These are phyloP conservation scores for Cheilosia vulpina DNA, from an alignment of 2,888 invertebrate genomes.

Conservation along the genomic window DNA sequence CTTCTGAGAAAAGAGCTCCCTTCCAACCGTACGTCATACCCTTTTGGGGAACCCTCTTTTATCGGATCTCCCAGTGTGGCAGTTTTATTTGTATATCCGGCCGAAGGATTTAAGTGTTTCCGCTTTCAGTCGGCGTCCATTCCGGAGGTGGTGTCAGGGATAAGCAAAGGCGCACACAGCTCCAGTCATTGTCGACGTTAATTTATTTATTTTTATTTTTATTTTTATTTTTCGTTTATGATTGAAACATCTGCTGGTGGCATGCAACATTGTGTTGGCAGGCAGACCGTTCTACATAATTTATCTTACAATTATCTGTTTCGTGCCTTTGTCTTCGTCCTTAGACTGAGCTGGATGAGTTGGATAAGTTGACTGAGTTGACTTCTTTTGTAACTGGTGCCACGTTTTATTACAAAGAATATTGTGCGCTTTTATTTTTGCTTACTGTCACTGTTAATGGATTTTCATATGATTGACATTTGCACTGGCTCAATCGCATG, in stretches of 20 bases:
- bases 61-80: conserved; percentile 14
- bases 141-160: conserved; percentile 19
- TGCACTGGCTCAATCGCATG: too few species aligned
- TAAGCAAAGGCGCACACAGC: conserved; percentile 13
- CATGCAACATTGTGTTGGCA: conserved; percentile 44
- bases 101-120: conserved; percentile 51
- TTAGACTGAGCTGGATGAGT: not conserved
- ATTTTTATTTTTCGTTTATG: conserved; percentile 32
- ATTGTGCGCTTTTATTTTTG: too few species aligned
- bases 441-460: too few species aligned
- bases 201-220: conserved; percentile 11
- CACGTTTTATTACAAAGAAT: too few species aligned
- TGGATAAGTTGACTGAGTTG: not conserved
- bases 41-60: conserved; percentile 2
- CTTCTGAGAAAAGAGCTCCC: conserved; percentile 9
- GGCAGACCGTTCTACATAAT: conserved; percentile 36
- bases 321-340: not conserved
- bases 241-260: conserved; percentile 48
- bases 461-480: too few species aligned
- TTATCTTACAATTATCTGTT: conserved; percentile 41
- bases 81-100: conserved; percentile 56
- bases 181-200: not conserved
- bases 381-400: too few species aligned
- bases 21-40: not conserved
- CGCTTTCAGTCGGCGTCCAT: conserved; percentile 27